Conservation (phyloP, 1,140 invertebrate species). For the Drosophila equinoxialis region DNA sequence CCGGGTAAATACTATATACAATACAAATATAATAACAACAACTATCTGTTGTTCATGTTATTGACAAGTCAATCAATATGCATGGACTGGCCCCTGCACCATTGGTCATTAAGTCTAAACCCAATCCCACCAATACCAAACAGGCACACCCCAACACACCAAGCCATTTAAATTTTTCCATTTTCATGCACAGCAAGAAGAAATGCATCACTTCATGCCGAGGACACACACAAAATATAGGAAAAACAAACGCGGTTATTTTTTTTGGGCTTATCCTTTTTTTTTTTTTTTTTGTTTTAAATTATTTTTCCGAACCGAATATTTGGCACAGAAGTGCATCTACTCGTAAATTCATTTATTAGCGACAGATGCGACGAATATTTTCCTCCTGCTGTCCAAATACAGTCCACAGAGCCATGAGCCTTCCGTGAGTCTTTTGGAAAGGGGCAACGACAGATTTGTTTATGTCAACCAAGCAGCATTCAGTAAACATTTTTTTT, state of each 20-base stretch:
- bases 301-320: constrained; percentile 57
- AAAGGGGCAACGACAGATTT: constrained; percentile 47
- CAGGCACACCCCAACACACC: neutral
- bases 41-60: constrained; percentile 14
- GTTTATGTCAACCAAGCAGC: constrained; percentile 59
- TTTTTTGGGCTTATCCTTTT: neutral
- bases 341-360: constrained; percentile 82
- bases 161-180: constrained; percentile 28
- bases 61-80: constrained; percentile 49
- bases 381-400: neutral
- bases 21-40: neutral
- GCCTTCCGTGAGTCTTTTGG: neutral
- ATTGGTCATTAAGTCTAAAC: constrained; percentile 31
- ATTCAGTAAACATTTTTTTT: constrained; percentile 26
- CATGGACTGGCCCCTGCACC: neutral
- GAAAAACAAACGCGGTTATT: constrained; percentile 11
- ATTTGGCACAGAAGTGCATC: constrained; percentile 70
- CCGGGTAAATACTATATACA: constrained; percentile 86
- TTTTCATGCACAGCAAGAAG: constrained; percentile 20
- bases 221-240: constrained; percentile 36
- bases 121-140: neutral
- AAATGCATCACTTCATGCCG: constrained; percentile 50
- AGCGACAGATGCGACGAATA: constrained; percentile 52
- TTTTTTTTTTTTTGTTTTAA: constrained; percentile 41
- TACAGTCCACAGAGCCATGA: neutral